These are phyloP conservation scores for Tetramorium simillimum DNA, from an alignment of 1,140 invertebrate genomes.

Conservation along the genomic window DNA sequence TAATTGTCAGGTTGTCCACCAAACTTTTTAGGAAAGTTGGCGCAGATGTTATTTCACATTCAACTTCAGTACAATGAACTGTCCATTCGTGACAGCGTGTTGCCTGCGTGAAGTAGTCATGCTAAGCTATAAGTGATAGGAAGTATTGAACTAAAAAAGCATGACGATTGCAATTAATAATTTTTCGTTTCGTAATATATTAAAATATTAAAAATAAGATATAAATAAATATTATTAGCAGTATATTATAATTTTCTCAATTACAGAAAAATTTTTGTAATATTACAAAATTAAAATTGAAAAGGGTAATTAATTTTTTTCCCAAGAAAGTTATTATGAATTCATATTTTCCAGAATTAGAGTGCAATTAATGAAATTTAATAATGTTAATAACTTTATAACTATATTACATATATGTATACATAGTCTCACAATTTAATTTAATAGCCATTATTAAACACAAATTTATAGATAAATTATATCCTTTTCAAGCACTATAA, in stretches of 20 bases:
- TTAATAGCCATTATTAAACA: background rate
- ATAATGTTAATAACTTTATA: background rate
- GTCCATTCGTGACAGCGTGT: background rate
- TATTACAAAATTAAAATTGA: background rate
- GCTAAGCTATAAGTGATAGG: background rate
- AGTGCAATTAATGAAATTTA: background rate
- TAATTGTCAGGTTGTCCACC: background rate
- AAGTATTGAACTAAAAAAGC: background rate
- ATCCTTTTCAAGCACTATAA: background rate
- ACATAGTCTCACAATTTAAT: background rate
- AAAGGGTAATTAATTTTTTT: background rate
- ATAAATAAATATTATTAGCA: background rate
- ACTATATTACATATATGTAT: background rate
- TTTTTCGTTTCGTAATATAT: background rate
- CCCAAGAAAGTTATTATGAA: background rate
- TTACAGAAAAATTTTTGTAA: background rate
- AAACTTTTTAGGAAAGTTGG: constrained; percentile 4
- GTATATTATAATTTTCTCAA: background rate
- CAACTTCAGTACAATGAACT: background rate
- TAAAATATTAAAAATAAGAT: no score
- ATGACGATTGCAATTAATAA: constrained; percentile 13
- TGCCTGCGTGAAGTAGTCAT: background rate
- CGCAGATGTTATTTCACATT: background rate
- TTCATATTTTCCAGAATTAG: background rate
- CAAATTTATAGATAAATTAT: background rate